A percentile compares a stretch with the other conserved stretches of the same genome.
These are phyloP conservation scores for Nephrotoma guestfalica DNA, from an alignment of 2,888 invertebrate genomes.

Conservation along the genomic window DNA sequence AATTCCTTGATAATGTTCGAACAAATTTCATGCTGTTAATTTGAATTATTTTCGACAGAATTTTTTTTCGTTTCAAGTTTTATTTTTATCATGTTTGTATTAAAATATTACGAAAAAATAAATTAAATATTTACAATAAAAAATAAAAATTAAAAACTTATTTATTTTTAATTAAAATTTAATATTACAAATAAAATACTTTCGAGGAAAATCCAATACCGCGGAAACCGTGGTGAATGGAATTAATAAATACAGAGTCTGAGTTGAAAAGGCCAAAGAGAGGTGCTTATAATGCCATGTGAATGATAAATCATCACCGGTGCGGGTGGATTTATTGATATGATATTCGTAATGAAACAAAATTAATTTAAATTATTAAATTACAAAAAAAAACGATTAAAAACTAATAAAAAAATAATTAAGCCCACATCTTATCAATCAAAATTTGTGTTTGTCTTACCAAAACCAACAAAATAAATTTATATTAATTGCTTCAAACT, in stretches of 20 bases:
- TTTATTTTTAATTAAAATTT: not conserved
- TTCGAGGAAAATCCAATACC: not conserved
- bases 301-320: not conserved
- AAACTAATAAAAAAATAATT: not conserved
- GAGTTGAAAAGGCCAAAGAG: not conserved
- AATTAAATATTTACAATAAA: not conserved
- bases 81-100: not conserved
- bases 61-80: not conserved
- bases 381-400: not conserved
- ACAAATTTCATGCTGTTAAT: conserved; percentile 4
- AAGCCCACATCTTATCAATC: not conserved
- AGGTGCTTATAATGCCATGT: not conserved
- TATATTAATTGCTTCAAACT: not conserved
- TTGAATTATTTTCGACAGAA: conserved; percentile 2
- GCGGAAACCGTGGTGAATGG: not conserved
- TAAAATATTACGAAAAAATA: not conserved
- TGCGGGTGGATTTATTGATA: not conserved
- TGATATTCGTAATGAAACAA: not conserved
- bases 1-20: conserved; percentile 4
- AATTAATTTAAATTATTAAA: not conserved
- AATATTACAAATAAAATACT: not conserved
- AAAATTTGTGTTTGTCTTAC: not conserved
- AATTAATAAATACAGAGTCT: not conserved
- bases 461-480: not conserved
- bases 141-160: not conserved